A percentile compares a stretch with the other conserved stretches of the same genome.
phyloP scores from a whole-genome alignment of 2,797 vertebrate genomes.

The Bradypodion ventrale region DNA sequence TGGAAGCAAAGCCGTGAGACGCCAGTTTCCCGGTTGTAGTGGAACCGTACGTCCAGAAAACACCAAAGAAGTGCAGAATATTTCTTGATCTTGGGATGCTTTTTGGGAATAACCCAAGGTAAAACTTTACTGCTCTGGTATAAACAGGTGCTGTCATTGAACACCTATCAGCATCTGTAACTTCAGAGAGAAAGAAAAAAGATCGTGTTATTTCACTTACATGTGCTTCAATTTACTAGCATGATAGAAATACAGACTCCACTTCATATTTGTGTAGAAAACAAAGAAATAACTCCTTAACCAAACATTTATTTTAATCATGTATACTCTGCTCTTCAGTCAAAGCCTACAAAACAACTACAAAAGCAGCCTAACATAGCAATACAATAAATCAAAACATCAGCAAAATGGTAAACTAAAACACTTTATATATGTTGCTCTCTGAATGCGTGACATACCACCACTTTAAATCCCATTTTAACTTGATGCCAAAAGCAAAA shows the following conservation, averaged over 20 bases:
- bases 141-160: constrained; percentile 80
- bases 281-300: background rate
- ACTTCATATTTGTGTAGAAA: background rate
- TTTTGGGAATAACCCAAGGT: constrained; percentile 67
- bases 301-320: constrained; percentile 6
- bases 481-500: background rate
- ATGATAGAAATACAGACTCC: background rate
- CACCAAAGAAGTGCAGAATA: constrained; percentile 67
- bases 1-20: constrained; percentile 82
- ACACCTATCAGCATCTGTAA: constrained; percentile 83
- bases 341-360: background rate
- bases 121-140: constrained; percentile 80
- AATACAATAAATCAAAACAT: background rate
- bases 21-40: constrained; percentile 83
- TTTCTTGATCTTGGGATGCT: constrained; percentile 72
- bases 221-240: background rate
- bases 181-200: constrained; percentile 71
- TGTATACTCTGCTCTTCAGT: background rate
- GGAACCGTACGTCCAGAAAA: constrained; percentile 74
- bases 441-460: background rate
- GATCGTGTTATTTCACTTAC: constrained; percentile 44
- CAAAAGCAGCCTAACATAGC: background rate
- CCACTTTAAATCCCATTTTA: background rate
- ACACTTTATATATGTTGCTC: background rate
- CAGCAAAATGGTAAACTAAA: background rate